Evolutionary conservation across 2,888 invertebrate genomes (phyloP), one percentile per base, ranked within the genome.

Genomic region (Idaea biselata): DNA sequence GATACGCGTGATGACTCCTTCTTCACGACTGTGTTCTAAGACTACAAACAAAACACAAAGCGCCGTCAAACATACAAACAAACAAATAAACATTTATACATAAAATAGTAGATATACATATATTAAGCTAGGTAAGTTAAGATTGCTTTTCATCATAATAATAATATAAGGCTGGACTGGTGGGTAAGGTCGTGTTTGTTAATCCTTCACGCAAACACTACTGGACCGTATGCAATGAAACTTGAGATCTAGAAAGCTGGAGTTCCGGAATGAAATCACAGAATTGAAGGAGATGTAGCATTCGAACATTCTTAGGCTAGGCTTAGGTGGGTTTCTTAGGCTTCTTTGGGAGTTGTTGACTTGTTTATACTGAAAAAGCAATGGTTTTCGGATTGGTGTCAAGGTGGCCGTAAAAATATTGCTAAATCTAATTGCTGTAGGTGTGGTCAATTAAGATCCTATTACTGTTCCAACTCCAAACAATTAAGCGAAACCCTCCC

Each of bases 1-100:
- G 76, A 93, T 91, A 76, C 93, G 92, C 73, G 93, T 93, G 91
- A 93, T 93, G 91, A 93, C 93, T 82, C 93, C 93, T 75, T 93
- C 93, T 89, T 93, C 93, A 80, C 93, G 91, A 89, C 92, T 93
- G 91, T 93, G 93, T 87, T 93, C 93, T 91, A 93, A 85, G 87
- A 93, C 93, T 93, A 93, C 91, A 85, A 91, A 92, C 88, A 89
- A 88, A 89, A 90, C 90, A 91, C 72, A 89, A 89, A 89, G 88
- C 90, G 86, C 84, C 87, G 90, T 90, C 91, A 91, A 88, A 91
- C 91, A 89, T 83, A 90, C 80, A 86, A 80, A 88, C 84, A 80
- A 81, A 85, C 77, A 84, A 82, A 82, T 82, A 83, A 69, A 71
- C 64, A 71, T 75, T 78, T 58, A 53, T 60, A 25, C 63, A 62